Percentiles rank a stretch among this genome's conserved stretches.
phyloP scores from a whole-genome alignment of 2,113 vertebrate genomes.

The Eleginops maclovinus region DNA sequence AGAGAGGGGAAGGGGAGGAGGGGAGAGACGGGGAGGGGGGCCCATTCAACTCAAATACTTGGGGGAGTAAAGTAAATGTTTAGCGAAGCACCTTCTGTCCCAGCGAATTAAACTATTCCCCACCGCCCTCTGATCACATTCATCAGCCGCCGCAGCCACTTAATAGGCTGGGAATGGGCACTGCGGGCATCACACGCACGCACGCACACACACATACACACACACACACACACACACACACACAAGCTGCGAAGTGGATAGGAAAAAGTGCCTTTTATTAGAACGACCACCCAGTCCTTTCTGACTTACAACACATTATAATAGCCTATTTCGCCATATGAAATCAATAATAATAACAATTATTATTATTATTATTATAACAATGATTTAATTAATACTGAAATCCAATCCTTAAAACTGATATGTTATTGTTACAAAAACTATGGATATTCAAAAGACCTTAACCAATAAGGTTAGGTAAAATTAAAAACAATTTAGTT shows the following conservation, averaged over 20 bases:
- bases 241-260: slow-evolving; percentile 8
- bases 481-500: background rate
- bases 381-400: background rate
- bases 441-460: background rate
- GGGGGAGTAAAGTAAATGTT: slow-evolving; percentile 86
- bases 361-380: background rate
- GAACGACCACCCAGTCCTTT: slow-evolving; percentile 33
- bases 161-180: slow-evolving; percentile 81
- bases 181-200: slow-evolving; percentile 63
- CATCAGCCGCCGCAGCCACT: slow-evolving; percentile 79
- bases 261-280: slow-evolving; percentile 3
- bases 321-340: background rate
- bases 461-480: background rate
- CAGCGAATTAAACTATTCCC: slow-evolving; percentile 83
- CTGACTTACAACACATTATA: background rate
- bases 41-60: slow-evolving; percentile 84
- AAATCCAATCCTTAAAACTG: background rate
- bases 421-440: background rate
- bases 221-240: background rate
- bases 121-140: slow-evolving; percentile 83
- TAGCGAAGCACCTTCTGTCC: slow-evolving; percentile 84
- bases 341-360: background rate
- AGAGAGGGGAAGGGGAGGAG: slow-evolving; percentile 57
- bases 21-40: slow-evolving; percentile 31
- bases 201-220: background rate